Evolutionary conservation across 2,888 invertebrate genomes (phyloP).

Genomic region (Amblyteles armatorius): DNA sequence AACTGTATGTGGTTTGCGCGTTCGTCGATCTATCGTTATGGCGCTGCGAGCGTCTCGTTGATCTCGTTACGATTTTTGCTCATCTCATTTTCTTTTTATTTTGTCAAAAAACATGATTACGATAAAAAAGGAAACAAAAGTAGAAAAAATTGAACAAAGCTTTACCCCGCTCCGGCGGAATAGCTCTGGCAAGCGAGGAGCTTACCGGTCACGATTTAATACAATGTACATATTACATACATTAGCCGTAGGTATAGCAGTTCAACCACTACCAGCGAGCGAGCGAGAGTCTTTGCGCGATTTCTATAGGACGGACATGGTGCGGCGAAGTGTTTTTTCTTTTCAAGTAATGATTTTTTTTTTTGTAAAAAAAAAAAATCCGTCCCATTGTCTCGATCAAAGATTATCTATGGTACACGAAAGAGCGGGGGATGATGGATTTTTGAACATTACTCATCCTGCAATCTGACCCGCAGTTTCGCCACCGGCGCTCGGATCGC

Average conservation of each 20-base stretch:
- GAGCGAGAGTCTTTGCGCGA: conserved; percentile 49
- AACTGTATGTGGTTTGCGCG: conserved; percentile 31
- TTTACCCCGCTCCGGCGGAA: not conserved
- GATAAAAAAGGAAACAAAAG: not conserved
- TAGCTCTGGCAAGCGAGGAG: not conserved
- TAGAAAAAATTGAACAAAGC: not conserved
- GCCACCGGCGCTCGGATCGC: conserved; percentile 75
- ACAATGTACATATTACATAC: conserved; percentile 27
- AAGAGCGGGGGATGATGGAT: conserved; percentile 1
- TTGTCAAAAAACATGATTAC: not conserved
- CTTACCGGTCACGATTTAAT: not conserved
- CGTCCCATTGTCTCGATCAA: conserved; percentile 18
- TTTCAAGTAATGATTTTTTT: not conserved
- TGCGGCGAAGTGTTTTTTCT: conserved; percentile 18
- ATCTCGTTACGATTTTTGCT: not conserved
- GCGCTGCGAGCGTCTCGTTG: conserved; percentile 3
- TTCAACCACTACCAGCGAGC: conserved; percentile 43
- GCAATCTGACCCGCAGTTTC: conserved; percentile 75
- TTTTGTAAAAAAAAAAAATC: conserved; percentile 6
- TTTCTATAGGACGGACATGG: conserved; percentile 50
- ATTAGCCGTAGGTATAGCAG: conserved; percentile 35
- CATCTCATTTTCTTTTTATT: not conserved
- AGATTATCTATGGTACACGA: conserved; percentile 40
- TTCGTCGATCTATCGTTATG: conserved; percentile 46
- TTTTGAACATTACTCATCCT: conserved; percentile 75